Evolutionary conservation across 2,888 invertebrate genomes (phyloP).

Genomic region (Argyresthia albistria): DNA sequence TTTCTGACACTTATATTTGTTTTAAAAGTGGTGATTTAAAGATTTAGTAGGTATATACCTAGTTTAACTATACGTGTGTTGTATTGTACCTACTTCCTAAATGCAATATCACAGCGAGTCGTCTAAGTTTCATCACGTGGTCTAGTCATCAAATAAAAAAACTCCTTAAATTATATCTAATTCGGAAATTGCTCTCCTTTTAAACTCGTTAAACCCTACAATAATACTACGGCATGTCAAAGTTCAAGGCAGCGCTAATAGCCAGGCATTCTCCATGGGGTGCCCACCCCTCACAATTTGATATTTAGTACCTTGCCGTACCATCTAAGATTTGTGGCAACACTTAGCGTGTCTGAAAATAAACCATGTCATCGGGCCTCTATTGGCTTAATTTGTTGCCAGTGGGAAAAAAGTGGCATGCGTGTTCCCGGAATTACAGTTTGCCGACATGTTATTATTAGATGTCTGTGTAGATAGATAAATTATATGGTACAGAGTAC

Average conservation of each 20-base stretch:
- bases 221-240: conserved; percentile 29
- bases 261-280: conserved; percentile 38
- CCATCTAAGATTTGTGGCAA: conserved; percentile 63
- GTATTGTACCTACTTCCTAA: background rate
- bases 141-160: too few species aligned
- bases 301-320: conserved; percentile 65
- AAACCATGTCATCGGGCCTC: conserved; percentile 23
- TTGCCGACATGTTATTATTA: background rate
- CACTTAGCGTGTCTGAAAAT: conserved; percentile 38
- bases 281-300: conserved; percentile 36
- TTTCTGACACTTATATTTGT: too few species aligned
- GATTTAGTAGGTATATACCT: too few species aligned
- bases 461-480: background rate
- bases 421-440: conserved; percentile 1
- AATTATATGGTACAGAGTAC: too few species aligned
- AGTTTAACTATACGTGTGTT: too few species aligned
- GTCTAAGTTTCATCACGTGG: too few species aligned
- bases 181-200: background rate
- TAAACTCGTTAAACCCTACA: background rate
- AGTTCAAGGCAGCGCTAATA: conserved; percentile 49
- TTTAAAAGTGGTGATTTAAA: too few species aligned
- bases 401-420: conserved; percentile 10
- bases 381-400: conserved; percentile 26
- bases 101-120: too few species aligned
- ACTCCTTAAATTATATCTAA: background rate